These are phyloP conservation scores for Sesamia inferens DNA, from an alignment of 2,888 invertebrate genomes.

Conservation along the genomic window DNA sequence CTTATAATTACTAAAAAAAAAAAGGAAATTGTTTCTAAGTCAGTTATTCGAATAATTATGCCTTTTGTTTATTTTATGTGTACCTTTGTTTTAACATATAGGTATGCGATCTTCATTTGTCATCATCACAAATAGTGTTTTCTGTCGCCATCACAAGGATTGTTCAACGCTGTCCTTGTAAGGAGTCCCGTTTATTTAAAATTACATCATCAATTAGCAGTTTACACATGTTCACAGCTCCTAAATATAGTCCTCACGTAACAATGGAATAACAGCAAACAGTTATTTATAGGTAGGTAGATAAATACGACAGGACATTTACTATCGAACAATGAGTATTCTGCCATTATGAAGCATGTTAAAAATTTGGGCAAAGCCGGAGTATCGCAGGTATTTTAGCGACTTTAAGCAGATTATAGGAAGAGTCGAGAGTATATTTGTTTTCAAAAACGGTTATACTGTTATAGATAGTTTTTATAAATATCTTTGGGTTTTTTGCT, in stretches of 20 bases:
- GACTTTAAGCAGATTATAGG: neutral
- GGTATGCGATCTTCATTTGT: neutral
- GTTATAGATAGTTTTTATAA: neutral
- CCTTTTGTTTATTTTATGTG: neutral
- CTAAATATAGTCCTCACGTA: slow-evolving; percentile 17
- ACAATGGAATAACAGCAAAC: slow-evolving; percentile 6
- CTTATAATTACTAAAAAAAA: too few relatives aligned
- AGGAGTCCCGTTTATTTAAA: slow-evolving; percentile 8
- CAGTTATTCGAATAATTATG: neutral
- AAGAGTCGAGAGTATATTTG: neutral
- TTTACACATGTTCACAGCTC: neutral
- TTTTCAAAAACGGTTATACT: too few relatives aligned
- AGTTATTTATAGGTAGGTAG: neutral
- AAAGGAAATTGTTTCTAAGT: neutral
- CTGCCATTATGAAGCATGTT: neutral
- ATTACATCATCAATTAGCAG: slow-evolving; percentile 45
- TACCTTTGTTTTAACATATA: neutral
- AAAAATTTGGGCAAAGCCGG: neutral
- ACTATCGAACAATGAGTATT: too few relatives aligned
- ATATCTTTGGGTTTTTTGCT: neutral
- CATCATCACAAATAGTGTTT: too few relatives aligned
- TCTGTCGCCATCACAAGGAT: neutral
- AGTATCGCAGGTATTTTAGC: neutral
- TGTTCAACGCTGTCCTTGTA: slow-evolving; percentile 8
- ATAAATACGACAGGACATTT: neutral